phyloP scores from a whole-genome alignment of 1,140 invertebrate species.

The Semibalanus balanoides region DNA sequence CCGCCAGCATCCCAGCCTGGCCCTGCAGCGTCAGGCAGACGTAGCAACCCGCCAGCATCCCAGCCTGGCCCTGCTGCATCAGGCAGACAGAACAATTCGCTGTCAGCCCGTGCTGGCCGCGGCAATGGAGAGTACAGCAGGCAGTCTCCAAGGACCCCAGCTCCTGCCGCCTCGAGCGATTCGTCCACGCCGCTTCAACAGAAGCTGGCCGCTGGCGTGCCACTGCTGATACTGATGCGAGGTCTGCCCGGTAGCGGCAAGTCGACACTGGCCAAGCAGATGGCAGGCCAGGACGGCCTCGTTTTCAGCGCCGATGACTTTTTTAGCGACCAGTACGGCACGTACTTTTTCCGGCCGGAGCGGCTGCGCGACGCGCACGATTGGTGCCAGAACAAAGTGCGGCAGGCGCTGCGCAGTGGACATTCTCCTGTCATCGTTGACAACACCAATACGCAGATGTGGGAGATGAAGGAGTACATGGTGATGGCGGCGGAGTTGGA shows the following conservation, averaged over 20 bases:
- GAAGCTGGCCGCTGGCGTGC: not conserved
- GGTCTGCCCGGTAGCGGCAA: conserved; percentile 25
- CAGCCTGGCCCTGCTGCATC: no score
- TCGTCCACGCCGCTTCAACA: not conserved
- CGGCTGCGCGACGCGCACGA: not conserved
- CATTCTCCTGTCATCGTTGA: not conserved
- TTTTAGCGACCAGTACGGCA: conserved; percentile 32
- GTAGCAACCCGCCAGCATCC: no score
- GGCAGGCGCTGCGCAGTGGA: not conserved
- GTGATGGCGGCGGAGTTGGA: not conserved
- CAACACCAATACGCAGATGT: not conserved
- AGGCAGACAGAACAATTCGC: no score
- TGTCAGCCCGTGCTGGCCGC: no score
- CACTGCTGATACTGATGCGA: not conserved
- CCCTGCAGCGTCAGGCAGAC: no score
- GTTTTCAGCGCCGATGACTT: conserved; percentile 64
- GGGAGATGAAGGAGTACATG: not conserved
- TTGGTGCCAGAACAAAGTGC: not conserved
- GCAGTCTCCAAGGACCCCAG: no score
- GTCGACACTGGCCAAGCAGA: conserved; percentile 54
- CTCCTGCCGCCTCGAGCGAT: no score
- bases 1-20: no score
- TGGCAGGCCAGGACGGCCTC: conserved; percentile 51
- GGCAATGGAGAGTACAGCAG: no score
- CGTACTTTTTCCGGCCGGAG: conserved; percentile 32